These are phyloP conservation scores for Zoroaster sp. DNA, from an alignment of 53 echinoderm and acorn worm genomes.

Conservation along the genomic window DNA sequence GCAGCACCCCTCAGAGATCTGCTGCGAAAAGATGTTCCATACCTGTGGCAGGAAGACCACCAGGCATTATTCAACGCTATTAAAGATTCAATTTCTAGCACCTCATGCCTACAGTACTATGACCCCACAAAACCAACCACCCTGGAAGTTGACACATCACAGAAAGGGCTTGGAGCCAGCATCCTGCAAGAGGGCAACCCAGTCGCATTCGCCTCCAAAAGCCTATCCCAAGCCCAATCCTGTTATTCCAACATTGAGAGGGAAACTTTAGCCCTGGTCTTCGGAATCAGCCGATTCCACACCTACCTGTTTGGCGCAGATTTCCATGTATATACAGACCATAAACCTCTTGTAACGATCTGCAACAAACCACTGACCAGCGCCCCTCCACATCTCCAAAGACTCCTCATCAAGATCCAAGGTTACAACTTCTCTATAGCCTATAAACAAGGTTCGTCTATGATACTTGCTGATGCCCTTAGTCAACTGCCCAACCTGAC, in stretches of 20 bases:
- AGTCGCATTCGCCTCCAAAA: slow-evolving; percentile 68
- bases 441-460: too few relatives aligned
- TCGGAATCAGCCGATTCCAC: slow-evolving; percentile 51
- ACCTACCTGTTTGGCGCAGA: slow-evolving; percentile 56
- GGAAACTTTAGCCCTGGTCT: slow-evolving; percentile 55
- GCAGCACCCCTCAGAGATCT: slow-evolving; percentile 15
- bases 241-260: slow-evolving; percentile 80
- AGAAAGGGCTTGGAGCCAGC: slow-evolving; percentile 39
- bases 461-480: too few relatives aligned
- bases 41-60: slow-evolving; percentile 15
- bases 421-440: too few relatives aligned
- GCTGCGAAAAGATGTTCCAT: neutral
- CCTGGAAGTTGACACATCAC: slow-evolving; percentile 30
- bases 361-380: slow-evolving; percentile 42
- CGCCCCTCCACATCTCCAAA: slow-evolving; percentile 14
- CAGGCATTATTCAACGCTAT: neutral
- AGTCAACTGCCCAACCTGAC: too few relatives aligned
- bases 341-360: slow-evolving; percentile 54
- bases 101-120: slow-evolving; percentile 41
- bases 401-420: too few relatives aligned
- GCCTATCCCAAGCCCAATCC: slow-evolving; percentile 44
- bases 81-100: neutral
- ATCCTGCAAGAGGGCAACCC: slow-evolving; percentile 54
- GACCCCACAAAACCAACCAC: neutral
- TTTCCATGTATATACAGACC: slow-evolving; percentile 47